Evolutionary conservation across 2,113 vertebrate species (phyloP).

Genomic region (Gasterosteus nipponicus): DNA sequence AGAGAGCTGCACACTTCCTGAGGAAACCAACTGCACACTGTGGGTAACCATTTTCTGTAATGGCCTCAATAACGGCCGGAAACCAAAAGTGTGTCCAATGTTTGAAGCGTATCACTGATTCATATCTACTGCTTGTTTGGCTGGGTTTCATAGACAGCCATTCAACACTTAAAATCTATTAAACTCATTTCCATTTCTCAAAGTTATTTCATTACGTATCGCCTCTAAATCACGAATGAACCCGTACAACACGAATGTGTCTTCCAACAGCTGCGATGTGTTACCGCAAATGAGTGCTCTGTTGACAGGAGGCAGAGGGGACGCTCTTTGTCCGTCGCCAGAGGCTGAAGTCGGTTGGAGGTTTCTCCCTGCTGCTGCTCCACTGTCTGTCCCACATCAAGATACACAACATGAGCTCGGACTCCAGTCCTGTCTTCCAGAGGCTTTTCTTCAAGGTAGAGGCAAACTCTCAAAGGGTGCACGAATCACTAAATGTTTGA

Average conservation of each 20-base stretch:
- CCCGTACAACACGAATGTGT: too few relatives aligned
- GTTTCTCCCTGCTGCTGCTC: constrained; percentile 86
- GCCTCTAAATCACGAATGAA: too few relatives aligned
- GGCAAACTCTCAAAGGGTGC: neutral
- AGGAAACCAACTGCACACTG: neutral
- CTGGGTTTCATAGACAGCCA: neutral
- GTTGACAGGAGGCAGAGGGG: constrained; percentile 76
- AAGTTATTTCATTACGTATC: too few relatives aligned
- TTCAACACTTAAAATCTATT: neutral
- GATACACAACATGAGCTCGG: constrained; percentile 71
- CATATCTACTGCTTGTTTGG: neutral
- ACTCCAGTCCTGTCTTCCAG: constrained; percentile 81
- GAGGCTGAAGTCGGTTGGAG: constrained; percentile 84
- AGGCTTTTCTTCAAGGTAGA: constrained; percentile 87
- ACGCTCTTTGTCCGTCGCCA: constrained; percentile 83
- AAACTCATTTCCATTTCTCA: too few relatives aligned
- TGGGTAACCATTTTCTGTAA: neutral
- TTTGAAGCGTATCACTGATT: neutral
- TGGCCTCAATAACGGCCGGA: neutral
- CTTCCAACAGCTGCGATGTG: neutral
- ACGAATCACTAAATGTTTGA: neutral
- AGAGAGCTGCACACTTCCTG: neutral
- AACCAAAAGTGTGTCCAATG: neutral
- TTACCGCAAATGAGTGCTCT: neutral
- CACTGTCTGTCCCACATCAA: constrained; percentile 86